Base-by-base conservation (phyloP, 2,888 invertebrate species). In the Endomychus coccineus region DNA sequence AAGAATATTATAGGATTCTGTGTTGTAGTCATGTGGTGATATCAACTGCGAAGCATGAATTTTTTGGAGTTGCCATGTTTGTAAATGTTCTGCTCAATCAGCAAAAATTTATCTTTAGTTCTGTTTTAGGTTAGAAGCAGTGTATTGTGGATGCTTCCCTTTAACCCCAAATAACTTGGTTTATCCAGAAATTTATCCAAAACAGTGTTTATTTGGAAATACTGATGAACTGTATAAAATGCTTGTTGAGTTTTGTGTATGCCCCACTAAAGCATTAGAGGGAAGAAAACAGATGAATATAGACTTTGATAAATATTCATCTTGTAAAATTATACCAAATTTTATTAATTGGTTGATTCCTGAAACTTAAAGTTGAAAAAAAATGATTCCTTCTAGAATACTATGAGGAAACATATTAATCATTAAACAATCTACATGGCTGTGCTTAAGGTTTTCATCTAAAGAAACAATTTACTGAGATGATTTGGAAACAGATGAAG, bases 21-120 rank as follows among this genome's bases (percentile, higher is more conserved):
- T 50, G 62, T 9, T 52, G 62, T 1, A 72, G 74, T 10, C 78
- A 83, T 61, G 71, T 83, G 25, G 79, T 75, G 3, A 71, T 84
- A 16, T 83, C 83, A 1, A 83, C 83, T 4, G 80, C 83, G 1
- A 68, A 71, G 14, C 83, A 84, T 59, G 84, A 84, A 59, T 84
- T 83, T 61, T 84, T 79, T 61, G 84, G 83, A 17, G 81, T 83
- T 13, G 73, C 82, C 13, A 78, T 83, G 82, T 78, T n/a, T n/a
- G n/a, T n/a, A n/a, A n/a, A n/a, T n/a, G n/a, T n/a, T n/a, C n/a
- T n/a, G n/a, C n/a, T n/a, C n/a, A n/a, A n/a, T n/a, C n/a, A n/a
- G n/a, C n/a, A n/a, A n/a, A n/a, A n/a, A n/a, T n/a, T n/a, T n/a
- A n/a, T n/a, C n/a, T n/a, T n/a, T n/a, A n/a, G n/a, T n/a, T n/a